phyloP scores from a whole-genome alignment of 2,888 invertebrate species.

The Archaeoteleia sp. region DNA sequence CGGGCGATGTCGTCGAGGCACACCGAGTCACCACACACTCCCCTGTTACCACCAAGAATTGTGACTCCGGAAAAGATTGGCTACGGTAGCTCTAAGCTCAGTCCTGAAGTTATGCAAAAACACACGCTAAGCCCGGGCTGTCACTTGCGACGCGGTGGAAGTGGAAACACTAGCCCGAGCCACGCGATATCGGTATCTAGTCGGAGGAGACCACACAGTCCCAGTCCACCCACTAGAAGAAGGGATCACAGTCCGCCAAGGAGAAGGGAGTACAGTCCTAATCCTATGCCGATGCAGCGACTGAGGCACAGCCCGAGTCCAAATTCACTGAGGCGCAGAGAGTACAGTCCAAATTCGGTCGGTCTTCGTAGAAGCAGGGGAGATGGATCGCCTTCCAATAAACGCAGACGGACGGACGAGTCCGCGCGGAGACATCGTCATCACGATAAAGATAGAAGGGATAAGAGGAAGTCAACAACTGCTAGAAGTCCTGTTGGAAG shows the following conservation, averaged over 20 bases:
- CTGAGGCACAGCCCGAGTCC: constrained; percentile 70
- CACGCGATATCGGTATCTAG: constrained; percentile 25
- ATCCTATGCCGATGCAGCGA: constrained; percentile 54
- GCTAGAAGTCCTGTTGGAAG: constrained; percentile 67
- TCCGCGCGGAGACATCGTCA: constrained; percentile 75
- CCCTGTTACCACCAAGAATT: constrained; percentile 78
- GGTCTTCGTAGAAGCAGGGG: constrained; percentile 64
- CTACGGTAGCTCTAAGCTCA: constrained; percentile 56
- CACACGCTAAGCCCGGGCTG: constrained; percentile 59
- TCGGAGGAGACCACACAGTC: constrained; percentile 70
- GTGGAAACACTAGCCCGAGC: constrained; percentile 32
- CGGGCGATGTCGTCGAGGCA: constrained; percentile 61
- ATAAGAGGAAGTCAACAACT: constrained; percentile 74
- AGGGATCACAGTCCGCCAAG: constrained; percentile 62
- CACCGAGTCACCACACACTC: constrained; percentile 83
- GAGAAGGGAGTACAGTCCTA: constrained; percentile 68
- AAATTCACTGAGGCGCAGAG: constrained; percentile 59
- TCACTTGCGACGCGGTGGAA: constrained; percentile 32
- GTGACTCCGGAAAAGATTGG: constrained; percentile 62
- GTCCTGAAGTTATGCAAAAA: constrained; percentile 59
- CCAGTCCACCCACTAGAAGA: constrained; percentile 65
- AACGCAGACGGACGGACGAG: constrained; percentile 73
- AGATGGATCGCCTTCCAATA: constrained; percentile 70
- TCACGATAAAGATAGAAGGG: constrained; percentile 75
- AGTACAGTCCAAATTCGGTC: constrained; percentile 67